Percentiles rank a stretch among this genome's conserved stretches.
These are phyloP conservation scores for Diplosoma virens DNA, from an alignment of 23 tunicate species.

Conservation along the genomic window DNA sequence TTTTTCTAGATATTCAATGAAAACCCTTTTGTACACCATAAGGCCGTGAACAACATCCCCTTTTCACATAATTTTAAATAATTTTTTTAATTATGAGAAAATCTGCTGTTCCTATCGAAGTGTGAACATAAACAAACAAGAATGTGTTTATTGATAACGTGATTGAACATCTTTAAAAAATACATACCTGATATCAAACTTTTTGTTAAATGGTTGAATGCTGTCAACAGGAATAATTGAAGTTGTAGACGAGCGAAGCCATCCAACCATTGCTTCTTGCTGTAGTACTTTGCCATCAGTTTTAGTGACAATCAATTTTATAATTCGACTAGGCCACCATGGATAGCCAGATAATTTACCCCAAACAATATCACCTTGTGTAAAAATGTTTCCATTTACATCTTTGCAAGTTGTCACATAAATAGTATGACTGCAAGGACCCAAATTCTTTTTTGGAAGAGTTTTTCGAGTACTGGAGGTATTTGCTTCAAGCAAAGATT, in stretches of 20 bases:
- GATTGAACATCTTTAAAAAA: too few relatives aligned
- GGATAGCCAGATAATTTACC: conserved; percentile 77
- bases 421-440: conserved; percentile 44
- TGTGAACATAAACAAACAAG: too few relatives aligned
- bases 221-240: conserved; percentile 49
- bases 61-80: conserved; percentile 40
- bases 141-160: too few relatives aligned
- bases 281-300: conserved; percentile 56
- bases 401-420: conserved; percentile 80
- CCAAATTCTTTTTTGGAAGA: background rate
- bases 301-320: conserved; percentile 54
- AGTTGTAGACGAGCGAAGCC: conserved; percentile 72
- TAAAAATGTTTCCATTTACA: conserved; percentile 39
- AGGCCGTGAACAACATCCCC: conserved; percentile 75
- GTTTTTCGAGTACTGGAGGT: too few relatives aligned
- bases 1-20: too few relatives aligned
- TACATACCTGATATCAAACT: conserved; percentile 52
- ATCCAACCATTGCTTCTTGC: conserved; percentile 70
- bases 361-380: conserved; percentile 91
- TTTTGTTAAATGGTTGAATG: conserved; percentile 56
- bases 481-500: too few relatives aligned
- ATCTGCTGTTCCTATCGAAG: too few relatives aligned
- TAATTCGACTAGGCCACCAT: conserved; percentile 86
- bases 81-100: conserved; percentile 49
- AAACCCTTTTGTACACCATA: too few relatives aligned